Evolutionary conservation across 2,113 vertebrate genomes (phyloP), one percentile per base, ranked within the genome.

Genomic region (Leucoraja erinaceus): DNA sequence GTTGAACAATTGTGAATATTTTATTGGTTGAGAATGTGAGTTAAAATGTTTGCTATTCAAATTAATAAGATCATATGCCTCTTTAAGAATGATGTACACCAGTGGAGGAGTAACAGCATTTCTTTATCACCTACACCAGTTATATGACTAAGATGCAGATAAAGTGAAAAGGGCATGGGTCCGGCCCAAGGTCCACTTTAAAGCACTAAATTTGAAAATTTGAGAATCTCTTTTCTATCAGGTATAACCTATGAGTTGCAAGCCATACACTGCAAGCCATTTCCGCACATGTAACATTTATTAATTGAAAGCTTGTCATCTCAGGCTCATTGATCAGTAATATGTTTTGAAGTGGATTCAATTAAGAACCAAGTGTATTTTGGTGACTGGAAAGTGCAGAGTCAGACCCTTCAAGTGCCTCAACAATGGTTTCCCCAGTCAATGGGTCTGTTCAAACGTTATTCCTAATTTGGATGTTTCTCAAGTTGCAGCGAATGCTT

Each of bases 401-500:
- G 93, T 95, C 92, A 94, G 94, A 95, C 95, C 92, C 93, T 95
- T 94, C 95, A 96, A 97, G 96, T 96, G 96, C 96, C 94, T 94
- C 95, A 94, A 95, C 93, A 94, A 94, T 11, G 90, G 94, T 77
- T 93, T 91, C 59, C 10, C 83, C 83, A 63, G 10, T 93, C 72
- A 38, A 93, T 94, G 25, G 63, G 38, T 54, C 66, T 91, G 68
- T 72, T 22, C 38, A 20, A 25, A 72, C 90, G 94, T 70, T 70
- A 93, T 93, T 93, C 74, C 25, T 0, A 4, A 74, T 94, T 94
- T 94, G 93, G 93, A 94, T 95, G 93, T 59, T 68, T 79, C 63
- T 38, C 75, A 93, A 56, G 83, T n/a, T 88, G n/a, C 28, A 66
- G 59, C 90, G 88, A 93, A 93, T 93, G 95, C 93, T 93, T 7